These are phyloP conservation scores for Mesaphorura yosii DNA, from an alignment of 1,140 invertebrate species.

Conservation along the genomic window DNA sequence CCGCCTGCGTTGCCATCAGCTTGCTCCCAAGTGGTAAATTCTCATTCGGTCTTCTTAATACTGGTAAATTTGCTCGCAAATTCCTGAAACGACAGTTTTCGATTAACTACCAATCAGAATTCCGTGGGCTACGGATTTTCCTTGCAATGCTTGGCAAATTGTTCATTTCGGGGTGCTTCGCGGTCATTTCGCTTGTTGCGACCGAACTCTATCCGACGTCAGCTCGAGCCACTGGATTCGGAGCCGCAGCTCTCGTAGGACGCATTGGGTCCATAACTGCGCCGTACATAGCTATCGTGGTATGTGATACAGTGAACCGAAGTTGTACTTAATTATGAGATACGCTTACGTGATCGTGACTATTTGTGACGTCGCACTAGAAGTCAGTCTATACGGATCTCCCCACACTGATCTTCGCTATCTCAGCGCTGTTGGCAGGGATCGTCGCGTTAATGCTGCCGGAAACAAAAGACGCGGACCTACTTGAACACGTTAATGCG, in stretches of 20 bases:
- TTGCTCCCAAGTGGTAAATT: background rate
- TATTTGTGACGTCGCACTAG: background rate
- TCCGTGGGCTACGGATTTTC: background rate
- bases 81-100: too few species aligned
- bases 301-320: background rate
- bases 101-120: too few species aligned
- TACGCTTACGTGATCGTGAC: background rate
- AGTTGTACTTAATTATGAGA: background rate
- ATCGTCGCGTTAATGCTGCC: slow-evolving; percentile 8
- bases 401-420: slow-evolving; percentile 14
- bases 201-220: slow-evolving; percentile 40
- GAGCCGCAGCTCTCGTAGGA: slow-evolving; percentile 12
- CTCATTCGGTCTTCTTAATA: background rate
- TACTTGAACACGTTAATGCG: slow-evolving; percentile 1
- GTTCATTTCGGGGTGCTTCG: slow-evolving; percentile 36
- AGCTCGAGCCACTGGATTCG: slow-evolving; percentile 33
- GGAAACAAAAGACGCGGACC: slow-evolving; percentile 10
- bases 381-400: slow-evolving; percentile 4
- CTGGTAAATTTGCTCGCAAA: background rate
- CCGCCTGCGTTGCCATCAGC: background rate
- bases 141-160: slow-evolving; percentile 37
- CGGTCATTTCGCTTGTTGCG: slow-evolving; percentile 35
- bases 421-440: slow-evolving; percentile 3
- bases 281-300: slow-evolving; percentile 7
- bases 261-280: slow-evolving; percentile 14